phyloP scores from a whole-genome alignment of 2,888 invertebrate genomes.

The Geotrupes spiniger region DNA sequence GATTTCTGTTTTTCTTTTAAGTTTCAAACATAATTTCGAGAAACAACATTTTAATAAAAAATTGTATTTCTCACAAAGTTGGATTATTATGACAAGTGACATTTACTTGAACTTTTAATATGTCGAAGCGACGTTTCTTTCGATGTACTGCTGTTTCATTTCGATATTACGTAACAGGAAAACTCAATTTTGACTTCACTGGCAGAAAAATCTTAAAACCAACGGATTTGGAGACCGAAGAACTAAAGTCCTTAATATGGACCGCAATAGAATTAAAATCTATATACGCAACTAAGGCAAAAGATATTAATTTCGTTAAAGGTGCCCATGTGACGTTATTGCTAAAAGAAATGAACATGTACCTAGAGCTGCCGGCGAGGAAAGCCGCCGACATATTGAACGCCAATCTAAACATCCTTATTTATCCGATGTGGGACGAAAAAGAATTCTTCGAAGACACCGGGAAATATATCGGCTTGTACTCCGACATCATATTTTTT shows the following conservation, averaged over 20 bases:
- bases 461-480: conserved; percentile 4
- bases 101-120: too few relatives aligned
- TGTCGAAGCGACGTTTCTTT: too few relatives aligned
- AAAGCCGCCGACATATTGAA: conserved; percentile 6
- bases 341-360: conserved; percentile 5
- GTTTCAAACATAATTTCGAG: too few relatives aligned
- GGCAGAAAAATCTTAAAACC: conserved; percentile 4
- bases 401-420: conserved; percentile 5
- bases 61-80: too few relatives aligned
- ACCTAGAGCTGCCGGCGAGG: conserved; percentile 11
- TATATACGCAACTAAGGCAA: neutral
- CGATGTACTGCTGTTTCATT: too few relatives aligned
- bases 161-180: too few relatives aligned
- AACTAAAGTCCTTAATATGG: conserved; percentile 13
- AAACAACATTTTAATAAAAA: too few relatives aligned
- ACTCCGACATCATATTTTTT: conserved; percentile 10
- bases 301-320: conserved; percentile 3
- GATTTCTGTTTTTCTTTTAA: too few relatives aligned
- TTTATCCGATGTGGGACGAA: conserved; percentile 15
- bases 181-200: neutral
- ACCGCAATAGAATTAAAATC: conserved; percentile 14
- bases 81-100: too few relatives aligned
- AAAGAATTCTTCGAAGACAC: conserved; percentile 11
- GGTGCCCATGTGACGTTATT: conserved; percentile 10
- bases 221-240: conserved; percentile 5